These are phyloP conservation scores for Macrotis lagotis DNA, from an alignment of 2,113 vertebrate genomes.

Conservation along the genomic window DNA sequence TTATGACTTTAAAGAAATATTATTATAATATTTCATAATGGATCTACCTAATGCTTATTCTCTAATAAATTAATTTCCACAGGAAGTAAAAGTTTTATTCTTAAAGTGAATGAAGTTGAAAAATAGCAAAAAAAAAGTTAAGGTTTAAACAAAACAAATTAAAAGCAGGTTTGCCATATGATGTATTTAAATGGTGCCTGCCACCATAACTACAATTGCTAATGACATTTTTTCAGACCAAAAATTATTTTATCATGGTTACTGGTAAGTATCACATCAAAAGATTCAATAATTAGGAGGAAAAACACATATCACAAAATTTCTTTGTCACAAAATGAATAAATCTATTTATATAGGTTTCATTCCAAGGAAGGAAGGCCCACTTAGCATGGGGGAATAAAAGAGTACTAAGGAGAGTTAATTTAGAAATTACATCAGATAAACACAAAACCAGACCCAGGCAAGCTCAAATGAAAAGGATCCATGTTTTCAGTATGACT, in stretches of 20 bases:
- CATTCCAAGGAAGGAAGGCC: not conserved
- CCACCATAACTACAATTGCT: not conserved
- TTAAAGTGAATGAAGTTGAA: slow-evolving; percentile 58
- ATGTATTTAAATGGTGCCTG: slow-evolving; percentile 16
- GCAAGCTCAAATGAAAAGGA: slow-evolving; percentile 34
- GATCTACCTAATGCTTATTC: not conserved
- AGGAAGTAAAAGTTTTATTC: slow-evolving; percentile 56
- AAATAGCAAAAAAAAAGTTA: slow-evolving; percentile 29
- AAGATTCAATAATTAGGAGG: not conserved
- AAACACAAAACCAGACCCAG: slow-evolving; percentile 3
- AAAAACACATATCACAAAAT: slow-evolving; percentile 37
- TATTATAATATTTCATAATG: slow-evolving; percentile 6
- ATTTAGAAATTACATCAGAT: slow-evolving; percentile 55
- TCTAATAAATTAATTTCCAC: slow-evolving; percentile 54
- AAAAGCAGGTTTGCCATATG: not conserved
- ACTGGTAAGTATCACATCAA: not conserved
- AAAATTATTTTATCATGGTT: not conserved
- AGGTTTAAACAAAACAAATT: slow-evolving; percentile 38
- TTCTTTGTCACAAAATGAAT: not conserved
- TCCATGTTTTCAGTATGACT: slow-evolving; percentile 24
- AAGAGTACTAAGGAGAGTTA: slow-evolving; percentile 30
- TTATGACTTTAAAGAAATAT: not conserved
- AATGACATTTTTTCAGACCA: not conserved
- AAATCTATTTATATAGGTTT: not conserved
- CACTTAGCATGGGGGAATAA: not conserved